Percentiles rank a stretch among this genome's conserved stretches.
Conservation (phyloP, 2,113 vertebrate genomes). For the Percopsis transmontana region DNA sequence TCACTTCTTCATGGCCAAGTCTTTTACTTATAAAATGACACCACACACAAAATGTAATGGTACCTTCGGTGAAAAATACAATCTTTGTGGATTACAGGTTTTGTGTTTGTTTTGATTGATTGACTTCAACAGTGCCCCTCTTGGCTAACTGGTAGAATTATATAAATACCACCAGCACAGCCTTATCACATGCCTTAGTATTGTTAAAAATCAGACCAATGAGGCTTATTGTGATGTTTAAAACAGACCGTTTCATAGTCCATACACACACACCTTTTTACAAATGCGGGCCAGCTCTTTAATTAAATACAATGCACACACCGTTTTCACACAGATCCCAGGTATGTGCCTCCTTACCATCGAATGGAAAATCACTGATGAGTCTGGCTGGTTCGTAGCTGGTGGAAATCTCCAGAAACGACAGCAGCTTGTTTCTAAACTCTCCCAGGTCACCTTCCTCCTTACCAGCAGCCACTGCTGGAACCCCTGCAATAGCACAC, state of each 20-base stretch:
- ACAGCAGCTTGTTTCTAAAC: conserved; percentile 87
- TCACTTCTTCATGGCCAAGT: background rate
- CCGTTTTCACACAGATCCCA: background rate
- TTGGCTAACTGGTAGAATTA: too few species aligned
- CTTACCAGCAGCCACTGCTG: conserved; percentile 84
- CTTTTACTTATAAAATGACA: conserved; percentile 1
- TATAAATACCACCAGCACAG: background rate
- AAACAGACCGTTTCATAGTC: background rate
- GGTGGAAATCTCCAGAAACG: conserved; percentile 88
- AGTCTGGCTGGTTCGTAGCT: conserved; percentile 90
- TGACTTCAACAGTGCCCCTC: too few species aligned
- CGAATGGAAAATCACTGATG: conserved; percentile 97
- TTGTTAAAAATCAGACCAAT: background rate
- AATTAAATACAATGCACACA: background rate
- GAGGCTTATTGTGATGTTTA: background rate
- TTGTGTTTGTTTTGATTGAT: too few species aligned
- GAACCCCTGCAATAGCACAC: conserved; percentile 54
- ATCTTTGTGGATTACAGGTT: too few species aligned
- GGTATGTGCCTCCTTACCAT: conserved; percentile 79
- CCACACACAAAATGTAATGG: too few species aligned
- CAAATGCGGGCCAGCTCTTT: too few species aligned
- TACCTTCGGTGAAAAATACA: too few species aligned
- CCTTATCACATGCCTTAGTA: background rate
- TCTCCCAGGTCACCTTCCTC: conserved; percentile 90
- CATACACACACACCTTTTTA: background rate